Conservation (phyloP, 2,113 vertebrate species). For the Trematomus loennbergii region DNA sequence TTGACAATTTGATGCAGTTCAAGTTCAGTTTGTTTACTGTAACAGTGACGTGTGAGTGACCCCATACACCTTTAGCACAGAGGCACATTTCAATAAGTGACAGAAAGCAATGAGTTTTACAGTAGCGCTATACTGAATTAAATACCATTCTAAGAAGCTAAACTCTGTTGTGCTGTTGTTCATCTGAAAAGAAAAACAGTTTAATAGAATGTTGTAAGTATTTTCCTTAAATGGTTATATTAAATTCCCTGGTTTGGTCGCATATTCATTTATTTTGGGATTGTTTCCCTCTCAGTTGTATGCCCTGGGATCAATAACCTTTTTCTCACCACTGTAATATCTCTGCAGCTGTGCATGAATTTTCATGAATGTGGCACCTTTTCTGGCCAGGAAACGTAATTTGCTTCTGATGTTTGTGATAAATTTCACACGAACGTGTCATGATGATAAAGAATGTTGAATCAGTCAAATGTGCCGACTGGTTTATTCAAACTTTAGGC, state of each 20-base stretch:
- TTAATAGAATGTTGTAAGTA: not conserved
- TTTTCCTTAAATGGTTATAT: not conserved
- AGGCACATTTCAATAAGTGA: not conserved
- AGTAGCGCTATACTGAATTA: not conserved
- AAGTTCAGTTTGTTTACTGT: not conserved
- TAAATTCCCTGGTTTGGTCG: not conserved
- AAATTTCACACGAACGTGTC: conserved; percentile 46
- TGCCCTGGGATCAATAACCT: not conserved
- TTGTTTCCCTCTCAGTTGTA: not conserved
- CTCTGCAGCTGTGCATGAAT: conserved; percentile 23
- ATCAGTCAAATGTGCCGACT: conserved; percentile 9
- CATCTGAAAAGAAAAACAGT: not conserved
- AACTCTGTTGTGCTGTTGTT: not conserved
- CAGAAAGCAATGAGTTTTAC: not conserved
- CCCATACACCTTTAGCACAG: not conserved
- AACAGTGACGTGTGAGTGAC: not conserved
- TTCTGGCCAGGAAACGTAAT: conserved; percentile 14
- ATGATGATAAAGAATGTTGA: conserved; percentile 19
- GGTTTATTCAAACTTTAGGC: too few relatives aligned
- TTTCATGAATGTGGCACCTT: conserved; percentile 46
- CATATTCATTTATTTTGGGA: not conserved
- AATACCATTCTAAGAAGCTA: not conserved
- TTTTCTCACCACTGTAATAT: conserved; percentile 9
- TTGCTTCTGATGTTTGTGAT: conserved; percentile 26
- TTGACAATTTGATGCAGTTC: conserved; percentile 6